These are phyloP conservation scores for Cheilosia vernalis DNA, from an alignment of 2,888 invertebrate species.

Conservation along the genomic window DNA sequence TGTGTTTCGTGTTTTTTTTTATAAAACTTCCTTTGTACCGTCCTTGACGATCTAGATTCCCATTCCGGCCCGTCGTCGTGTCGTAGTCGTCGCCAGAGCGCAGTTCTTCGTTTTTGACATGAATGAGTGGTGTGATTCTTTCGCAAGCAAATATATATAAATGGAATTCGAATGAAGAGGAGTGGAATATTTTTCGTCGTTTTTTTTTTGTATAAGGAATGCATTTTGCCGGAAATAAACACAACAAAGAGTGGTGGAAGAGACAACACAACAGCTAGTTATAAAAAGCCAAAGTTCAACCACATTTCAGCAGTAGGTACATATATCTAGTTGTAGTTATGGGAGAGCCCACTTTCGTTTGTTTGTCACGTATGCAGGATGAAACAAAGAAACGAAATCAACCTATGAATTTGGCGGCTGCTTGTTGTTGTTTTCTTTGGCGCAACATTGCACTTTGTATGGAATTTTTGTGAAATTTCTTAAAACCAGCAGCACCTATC, in stretches of 20 bases:
- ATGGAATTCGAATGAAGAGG: constrained; percentile 8
- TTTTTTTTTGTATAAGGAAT: constrained; percentile 30
- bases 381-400: background rate
- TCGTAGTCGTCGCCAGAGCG: background rate
- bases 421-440: constrained; percentile 26
- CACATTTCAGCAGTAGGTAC: background rate
- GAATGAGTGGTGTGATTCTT: constrained; percentile 35
- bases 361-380: constrained; percentile 40
- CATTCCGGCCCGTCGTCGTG: constrained; percentile 27
- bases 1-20: constrained; percentile 7
- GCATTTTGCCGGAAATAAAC: constrained; percentile 54
- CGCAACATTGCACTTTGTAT: constrained; percentile 40
- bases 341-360: constrained; percentile 24
- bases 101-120: constrained; percentile 27
- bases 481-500: background rate
- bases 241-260: constrained; percentile 25
- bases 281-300: constrained; percentile 5
- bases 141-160: constrained; percentile 16
- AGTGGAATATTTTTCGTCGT: background rate
- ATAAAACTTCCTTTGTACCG: constrained; percentile 59
- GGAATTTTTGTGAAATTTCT: constrained; percentile 27
- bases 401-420: constrained; percentile 13
- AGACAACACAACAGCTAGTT: constrained; percentile 5
- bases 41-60: constrained; percentile 73
- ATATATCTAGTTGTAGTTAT: background rate